Evolutionary conservation across 2,888 invertebrate species (phyloP).

Genomic region (Pandemis cinnamomeana): DNA sequence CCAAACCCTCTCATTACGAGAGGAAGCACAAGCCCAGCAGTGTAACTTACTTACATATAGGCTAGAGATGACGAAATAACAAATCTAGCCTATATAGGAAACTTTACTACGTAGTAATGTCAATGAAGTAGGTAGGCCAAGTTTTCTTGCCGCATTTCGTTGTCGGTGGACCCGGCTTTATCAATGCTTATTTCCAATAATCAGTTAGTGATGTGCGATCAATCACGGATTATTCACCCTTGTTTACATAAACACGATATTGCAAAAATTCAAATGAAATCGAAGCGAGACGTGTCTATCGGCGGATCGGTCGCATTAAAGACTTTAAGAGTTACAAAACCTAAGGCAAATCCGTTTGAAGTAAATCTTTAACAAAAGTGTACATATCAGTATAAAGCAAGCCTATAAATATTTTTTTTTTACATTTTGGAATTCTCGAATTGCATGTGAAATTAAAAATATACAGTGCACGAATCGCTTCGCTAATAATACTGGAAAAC

Average conservation of each 20-base stretch:
- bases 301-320: conserved; percentile 59
- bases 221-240: conserved; percentile 67
- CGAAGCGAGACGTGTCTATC: conserved; percentile 64
- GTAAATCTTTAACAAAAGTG: conserved; percentile 30
- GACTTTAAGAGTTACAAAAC: conserved; percentile 45
- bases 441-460: no score
- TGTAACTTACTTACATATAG: no score
- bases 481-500: no score
- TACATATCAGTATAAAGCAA: background rate
- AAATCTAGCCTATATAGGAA: no score
- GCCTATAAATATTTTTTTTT: background rate
- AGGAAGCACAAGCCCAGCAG: no score
- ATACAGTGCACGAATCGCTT: no score
- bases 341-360: conserved; percentile 29
- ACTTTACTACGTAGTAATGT: no score
- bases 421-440: no score
- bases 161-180: background rate
- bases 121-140: no score
- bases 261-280: conserved; percentile 67
- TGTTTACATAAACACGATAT: conserved; percentile 49
- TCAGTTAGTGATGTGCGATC: conserved; percentile 50
- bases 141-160: background rate
- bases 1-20: no score
- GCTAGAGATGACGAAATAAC: no score
- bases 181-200: conserved; percentile 17